These are phyloP conservation scores for Hyppa rectilinea DNA, from an alignment of 2,888 invertebrate genomes.

Conservation along the genomic window DNA sequence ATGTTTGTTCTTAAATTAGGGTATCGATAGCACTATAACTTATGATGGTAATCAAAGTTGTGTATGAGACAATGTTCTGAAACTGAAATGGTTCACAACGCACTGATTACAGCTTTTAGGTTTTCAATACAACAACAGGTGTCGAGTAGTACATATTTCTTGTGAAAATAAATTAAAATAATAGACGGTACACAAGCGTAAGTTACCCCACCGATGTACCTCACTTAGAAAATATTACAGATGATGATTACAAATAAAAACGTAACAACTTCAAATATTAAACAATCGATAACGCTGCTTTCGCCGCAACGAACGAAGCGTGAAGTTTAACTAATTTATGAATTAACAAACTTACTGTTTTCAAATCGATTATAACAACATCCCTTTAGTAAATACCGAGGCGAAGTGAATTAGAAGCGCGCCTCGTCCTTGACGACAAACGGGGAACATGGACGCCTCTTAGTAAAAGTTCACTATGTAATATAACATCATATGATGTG, in stretches of 20 bases:
- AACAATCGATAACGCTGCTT: constrained; percentile 40
- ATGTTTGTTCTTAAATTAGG: background rate
- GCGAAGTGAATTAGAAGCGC: background rate
- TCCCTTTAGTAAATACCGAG: constrained; percentile 8
- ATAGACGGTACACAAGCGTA: too few species aligned
- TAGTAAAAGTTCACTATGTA: background rate
- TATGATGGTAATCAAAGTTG: background rate
- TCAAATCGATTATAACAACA: constrained; percentile 37
- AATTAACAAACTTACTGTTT: constrained; percentile 35
- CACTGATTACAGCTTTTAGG: background rate
- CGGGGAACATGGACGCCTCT: background rate
- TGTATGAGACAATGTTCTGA: background rate
- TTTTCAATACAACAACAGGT: background rate
- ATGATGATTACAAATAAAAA: constrained; percentile 11
- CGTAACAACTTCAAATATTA: constrained; percentile 21
- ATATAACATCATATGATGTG: background rate
- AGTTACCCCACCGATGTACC: background rate
- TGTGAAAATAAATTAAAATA: background rate
- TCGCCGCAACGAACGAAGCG: constrained; percentile 33
- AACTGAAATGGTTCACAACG: background rate
- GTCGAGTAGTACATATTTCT: background rate
- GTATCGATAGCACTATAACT: background rate
- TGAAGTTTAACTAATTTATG: constrained; percentile 51
- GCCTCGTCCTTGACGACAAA: background rate
- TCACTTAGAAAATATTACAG: constrained; percentile 7